Conservation (phyloP, 2,113 vertebrate genomes). For the Plestiodon gilberti region DNA sequence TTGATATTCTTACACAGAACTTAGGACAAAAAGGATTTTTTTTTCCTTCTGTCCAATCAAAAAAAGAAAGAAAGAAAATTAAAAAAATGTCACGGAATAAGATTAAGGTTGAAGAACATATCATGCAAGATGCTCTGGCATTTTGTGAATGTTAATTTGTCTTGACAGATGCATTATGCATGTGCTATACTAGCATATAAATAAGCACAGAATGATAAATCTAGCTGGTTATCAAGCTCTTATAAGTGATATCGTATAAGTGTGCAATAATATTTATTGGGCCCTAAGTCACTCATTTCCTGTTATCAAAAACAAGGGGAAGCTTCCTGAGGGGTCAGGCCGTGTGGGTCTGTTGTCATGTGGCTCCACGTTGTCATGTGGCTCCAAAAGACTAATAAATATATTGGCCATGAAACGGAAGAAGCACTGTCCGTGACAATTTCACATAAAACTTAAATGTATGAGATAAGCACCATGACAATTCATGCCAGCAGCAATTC, state of each 20-base stretch:
- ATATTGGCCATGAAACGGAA: too few species aligned
- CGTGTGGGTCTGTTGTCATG: too few species aligned
- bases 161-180: neutral
- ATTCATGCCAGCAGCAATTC: too few species aligned
- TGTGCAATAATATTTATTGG: neutral
- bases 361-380: too few species aligned
- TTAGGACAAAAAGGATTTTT: neutral
- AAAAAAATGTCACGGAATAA: neutral
- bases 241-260: neutral
- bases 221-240: neutral
- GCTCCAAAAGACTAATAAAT: too few species aligned
- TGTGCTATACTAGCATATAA: neutral
- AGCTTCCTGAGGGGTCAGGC: neutral
- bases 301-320: neutral
- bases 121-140: neutral
- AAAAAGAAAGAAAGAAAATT: neutral
- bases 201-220: neutral
- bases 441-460: too few species aligned
- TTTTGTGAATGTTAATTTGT: slow-evolving; percentile 12
- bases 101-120: neutral
- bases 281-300: neutral
- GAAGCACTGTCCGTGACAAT: too few species aligned
- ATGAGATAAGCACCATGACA: too few species aligned
- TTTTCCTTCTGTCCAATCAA: neutral
- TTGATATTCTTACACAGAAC: neutral